These are phyloP conservation scores for Galemys pyrenaicus DNA, from an alignment of 2,113 vertebrate species.

Conservation along the genomic window DNA sequence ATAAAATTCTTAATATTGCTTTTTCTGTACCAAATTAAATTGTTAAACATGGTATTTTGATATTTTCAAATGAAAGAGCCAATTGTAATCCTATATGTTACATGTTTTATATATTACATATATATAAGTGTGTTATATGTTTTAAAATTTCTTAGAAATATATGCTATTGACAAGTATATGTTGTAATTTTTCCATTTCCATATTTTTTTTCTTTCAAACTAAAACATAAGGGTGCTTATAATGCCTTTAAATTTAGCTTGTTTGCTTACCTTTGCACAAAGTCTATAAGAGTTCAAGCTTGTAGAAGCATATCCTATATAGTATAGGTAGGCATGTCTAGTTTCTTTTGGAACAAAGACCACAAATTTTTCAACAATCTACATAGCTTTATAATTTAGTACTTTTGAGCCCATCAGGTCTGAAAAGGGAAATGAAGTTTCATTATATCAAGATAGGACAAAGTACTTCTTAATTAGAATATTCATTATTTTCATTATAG, in stretches of 20 bases:
- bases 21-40: slow-evolving; percentile 16
- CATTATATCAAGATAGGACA: slow-evolving; percentile 33
- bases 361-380: neutral
- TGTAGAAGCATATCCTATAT: neutral
- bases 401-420: neutral
- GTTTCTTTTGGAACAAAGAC: neutral
- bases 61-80: neutral
- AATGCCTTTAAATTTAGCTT: neutral
- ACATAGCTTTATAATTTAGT: neutral
- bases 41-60: neutral
- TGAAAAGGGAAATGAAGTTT: neutral
- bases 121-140: neutral
- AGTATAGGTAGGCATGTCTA: neutral
- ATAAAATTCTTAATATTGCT: neutral
- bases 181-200: neutral
- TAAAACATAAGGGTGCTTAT: neutral
- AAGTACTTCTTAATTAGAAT: slow-evolving; percentile 27
- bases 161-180: neutral
- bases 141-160: neutral
- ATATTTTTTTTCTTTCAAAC: slow-evolving; percentile 3
- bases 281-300: neutral
- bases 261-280: neutral
- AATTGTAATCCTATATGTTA: neutral
- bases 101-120: no score
- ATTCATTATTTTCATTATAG: neutral